Conservation (phyloP, 2,113 vertebrate genomes). For the Pleuronectes platessa region DNA sequence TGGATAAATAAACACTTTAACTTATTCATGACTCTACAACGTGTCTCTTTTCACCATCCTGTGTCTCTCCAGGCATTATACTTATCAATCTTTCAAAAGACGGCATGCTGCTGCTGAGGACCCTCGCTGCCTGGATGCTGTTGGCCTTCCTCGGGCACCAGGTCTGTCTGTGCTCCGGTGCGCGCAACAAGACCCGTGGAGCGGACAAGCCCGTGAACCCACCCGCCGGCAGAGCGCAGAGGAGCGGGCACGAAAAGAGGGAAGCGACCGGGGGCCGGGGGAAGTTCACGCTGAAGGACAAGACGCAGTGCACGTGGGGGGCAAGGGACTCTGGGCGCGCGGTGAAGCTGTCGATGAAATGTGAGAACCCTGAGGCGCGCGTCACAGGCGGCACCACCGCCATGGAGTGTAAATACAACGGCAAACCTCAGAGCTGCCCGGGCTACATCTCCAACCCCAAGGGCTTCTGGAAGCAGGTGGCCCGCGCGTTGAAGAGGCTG, state of each 20-base stretch:
- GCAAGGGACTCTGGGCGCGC: constrained; percentile 22
- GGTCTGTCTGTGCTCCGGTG: constrained; percentile 66
- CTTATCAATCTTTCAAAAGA: neutral
- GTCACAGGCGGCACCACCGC: constrained; percentile 14
- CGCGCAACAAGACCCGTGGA: constrained; percentile 47
- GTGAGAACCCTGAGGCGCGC: constrained; percentile 56
- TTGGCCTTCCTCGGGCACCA: constrained; percentile 79
- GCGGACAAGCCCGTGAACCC: neutral
- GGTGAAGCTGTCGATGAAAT: constrained; percentile 77
- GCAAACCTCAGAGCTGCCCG: constrained; percentile 81
- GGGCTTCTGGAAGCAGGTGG: constrained; percentile 89
- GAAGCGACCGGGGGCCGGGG: constrained; percentile 57
- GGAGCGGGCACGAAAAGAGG: constrained; percentile 41
- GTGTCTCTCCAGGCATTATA: constrained; percentile 17
- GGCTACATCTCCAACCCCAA: constrained; percentile 71
- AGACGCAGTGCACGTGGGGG: constrained; percentile 84
- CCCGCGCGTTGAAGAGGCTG: constrained; percentile 77
- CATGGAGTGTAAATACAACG: constrained; percentile 84
- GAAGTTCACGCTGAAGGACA: constrained; percentile 81
- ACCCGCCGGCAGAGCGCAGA: constrained; percentile 29
- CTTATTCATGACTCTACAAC: neutral
- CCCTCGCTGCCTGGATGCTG: constrained; percentile 75
- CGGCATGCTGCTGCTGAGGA: constrained; percentile 72
- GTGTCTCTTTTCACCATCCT: neutral
- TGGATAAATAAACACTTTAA: neutral